Evolutionary conservation across 2,888 invertebrate species (phyloP).

Genomic region (Oasisia sp.): DNA sequence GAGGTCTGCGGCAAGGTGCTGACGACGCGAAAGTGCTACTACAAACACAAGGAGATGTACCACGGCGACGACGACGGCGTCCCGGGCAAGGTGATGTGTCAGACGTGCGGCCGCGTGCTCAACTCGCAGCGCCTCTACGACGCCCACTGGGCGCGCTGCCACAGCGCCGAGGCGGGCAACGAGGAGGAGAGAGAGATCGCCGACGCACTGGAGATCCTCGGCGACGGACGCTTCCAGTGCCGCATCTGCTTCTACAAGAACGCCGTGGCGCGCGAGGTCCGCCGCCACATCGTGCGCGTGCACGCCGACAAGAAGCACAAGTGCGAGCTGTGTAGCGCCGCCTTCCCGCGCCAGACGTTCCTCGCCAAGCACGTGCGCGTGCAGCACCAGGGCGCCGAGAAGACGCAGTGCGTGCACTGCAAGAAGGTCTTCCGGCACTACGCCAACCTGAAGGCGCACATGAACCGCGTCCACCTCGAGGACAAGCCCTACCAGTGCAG

Average conservation of each 20-base stretch:
- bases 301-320: conserved; percentile 21
- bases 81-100: conserved; percentile 21
- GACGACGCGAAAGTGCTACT: conserved; percentile 14
- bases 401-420: conserved; percentile 20
- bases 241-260: conserved; percentile 21
- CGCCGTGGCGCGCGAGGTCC: conserved; percentile 23
- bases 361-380: conserved; percentile 22
- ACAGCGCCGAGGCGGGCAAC: neutral
- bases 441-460: conserved; percentile 27
- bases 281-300: conserved; percentile 28
- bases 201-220: conserved; percentile 18
- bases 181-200: conserved; percentile 23
- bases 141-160: conserved; percentile 24
- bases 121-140: conserved; percentile 21
- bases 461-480: conserved; percentile 25
- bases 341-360: conserved; percentile 21
- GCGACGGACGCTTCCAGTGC: conserved; percentile 22
- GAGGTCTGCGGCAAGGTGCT: conserved; percentile 23
- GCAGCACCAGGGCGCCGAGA: conserved; percentile 21
- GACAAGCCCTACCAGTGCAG: conserved; percentile 8
- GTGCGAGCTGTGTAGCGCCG: conserved; percentile 28
- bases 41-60: neutral
- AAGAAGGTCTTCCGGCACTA: conserved; percentile 23
- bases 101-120: conserved; percentile 24
- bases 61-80: neutral